A percentile compares a stretch with the other conserved stretches of the same genome.
These are phyloP conservation scores for Macrosiphum euphorbiae DNA, from an alignment of 2,888 invertebrate species.

Conservation along the genomic window DNA sequence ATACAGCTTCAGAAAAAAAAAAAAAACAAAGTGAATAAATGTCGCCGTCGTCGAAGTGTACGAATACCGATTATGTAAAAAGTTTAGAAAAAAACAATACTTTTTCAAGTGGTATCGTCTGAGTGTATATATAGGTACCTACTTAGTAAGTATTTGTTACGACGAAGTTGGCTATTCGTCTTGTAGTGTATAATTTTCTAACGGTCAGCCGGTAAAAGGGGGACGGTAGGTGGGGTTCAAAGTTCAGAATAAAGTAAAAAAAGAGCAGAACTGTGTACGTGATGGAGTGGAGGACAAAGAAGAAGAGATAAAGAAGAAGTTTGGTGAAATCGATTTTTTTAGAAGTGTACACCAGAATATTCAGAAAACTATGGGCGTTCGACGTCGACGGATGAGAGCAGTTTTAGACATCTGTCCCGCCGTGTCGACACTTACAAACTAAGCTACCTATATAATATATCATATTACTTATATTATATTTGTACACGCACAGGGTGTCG, in stretches of 20 bases:
- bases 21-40: background rate
- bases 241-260: background rate
- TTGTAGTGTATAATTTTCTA: background rate
- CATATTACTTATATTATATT: background rate
- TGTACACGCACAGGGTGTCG: background rate
- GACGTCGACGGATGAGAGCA: background rate
- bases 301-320: background rate
- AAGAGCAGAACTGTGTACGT: background rate
- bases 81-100: background rate
- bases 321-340: background rate
- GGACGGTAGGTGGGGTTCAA: background rate
- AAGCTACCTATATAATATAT: background rate
- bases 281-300: background rate
- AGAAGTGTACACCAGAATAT: background rate
- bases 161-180: background rate
- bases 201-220: background rate
- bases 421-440: background rate
- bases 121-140: background rate
- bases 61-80: background rate
- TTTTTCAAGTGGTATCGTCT: background rate
- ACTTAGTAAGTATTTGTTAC: background rate
- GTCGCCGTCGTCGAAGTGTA: background rate
- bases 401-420: background rate
- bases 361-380: background rate
- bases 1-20: background rate